A percentile compares a stretch with the other conserved stretches of the same genome.
phyloP scores from a whole-genome alignment of 2,888 invertebrate genomes.

The Ennomos erosarius region DNA sequence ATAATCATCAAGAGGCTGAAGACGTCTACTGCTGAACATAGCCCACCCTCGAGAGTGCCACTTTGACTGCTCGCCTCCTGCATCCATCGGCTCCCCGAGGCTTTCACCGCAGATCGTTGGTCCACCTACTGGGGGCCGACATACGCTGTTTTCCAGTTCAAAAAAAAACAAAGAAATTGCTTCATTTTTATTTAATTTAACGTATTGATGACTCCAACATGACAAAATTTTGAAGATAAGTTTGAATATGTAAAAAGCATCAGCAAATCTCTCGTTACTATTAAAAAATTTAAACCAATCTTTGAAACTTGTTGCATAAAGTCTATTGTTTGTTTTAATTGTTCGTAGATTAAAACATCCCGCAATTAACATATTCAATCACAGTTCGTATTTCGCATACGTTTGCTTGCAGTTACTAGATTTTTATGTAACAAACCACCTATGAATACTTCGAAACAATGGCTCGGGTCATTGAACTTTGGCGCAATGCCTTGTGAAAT shows the following conservation, averaged over 20 bases:
- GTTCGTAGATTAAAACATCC: constrained; percentile 37
- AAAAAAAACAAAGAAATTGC: too few species aligned
- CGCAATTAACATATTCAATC: constrained; percentile 34
- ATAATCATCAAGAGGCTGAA: too few species aligned
- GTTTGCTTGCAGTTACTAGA: constrained; percentile 17
- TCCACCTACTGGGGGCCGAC: too few species aligned
- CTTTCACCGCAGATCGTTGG: too few species aligned
- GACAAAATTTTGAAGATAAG: background rate
- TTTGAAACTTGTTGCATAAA: constrained; percentile 39
- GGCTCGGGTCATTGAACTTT: background rate
- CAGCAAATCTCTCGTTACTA: constrained; percentile 9
- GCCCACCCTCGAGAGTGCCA: too few species aligned
- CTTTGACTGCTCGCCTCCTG: too few species aligned
- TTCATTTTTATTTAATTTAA: too few species aligned
- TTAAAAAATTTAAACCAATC: constrained; percentile 19
- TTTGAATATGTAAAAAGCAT: background rate
- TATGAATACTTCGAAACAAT: constrained; percentile 13
- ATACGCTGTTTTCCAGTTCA: too few species aligned
- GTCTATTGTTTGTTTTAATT: constrained; percentile 43
- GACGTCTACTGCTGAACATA: too few species aligned
- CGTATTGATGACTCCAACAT: background rate
- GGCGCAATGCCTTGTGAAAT: too few species aligned
- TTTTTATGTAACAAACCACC: constrained; percentile 7
- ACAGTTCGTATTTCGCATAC: constrained; percentile 15
- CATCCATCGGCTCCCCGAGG: too few species aligned